Percentiles rank a stretch among this genome's conserved stretches.
These are phyloP conservation scores for Andrena hattorfiana DNA, from an alignment of 2,888 invertebrate genomes.

Conservation along the genomic window DNA sequence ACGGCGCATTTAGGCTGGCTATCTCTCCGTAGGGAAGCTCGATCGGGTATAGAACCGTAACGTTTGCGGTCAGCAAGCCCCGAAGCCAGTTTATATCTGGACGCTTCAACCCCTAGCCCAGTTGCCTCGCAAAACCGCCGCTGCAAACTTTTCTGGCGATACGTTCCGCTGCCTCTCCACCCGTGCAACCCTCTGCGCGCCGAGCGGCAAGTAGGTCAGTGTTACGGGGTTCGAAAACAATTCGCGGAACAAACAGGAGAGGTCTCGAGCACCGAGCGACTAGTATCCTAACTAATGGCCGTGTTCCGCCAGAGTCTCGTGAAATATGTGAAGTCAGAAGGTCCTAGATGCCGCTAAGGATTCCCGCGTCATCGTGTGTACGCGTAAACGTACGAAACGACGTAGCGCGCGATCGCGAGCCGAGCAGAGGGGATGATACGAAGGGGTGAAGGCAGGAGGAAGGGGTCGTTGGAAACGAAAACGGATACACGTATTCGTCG, in stretches of 20 bases:
- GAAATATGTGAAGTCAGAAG: not conserved
- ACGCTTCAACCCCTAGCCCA: not conserved
- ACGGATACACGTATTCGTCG: conserved; percentile 57
- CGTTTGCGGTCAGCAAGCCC: not conserved
- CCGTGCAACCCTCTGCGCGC: too few relatives aligned
- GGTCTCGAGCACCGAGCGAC: not conserved
- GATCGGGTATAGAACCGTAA: not conserved
- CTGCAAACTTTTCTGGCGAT: not conserved
- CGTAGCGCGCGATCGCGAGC: conserved; percentile 10
- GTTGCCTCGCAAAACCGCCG: not conserved
- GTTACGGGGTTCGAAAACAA: conserved; percentile 5
- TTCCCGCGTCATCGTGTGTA: not conserved
- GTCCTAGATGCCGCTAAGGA: not conserved
- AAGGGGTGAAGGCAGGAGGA: not conserved
- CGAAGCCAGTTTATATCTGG: conserved; percentile 1
- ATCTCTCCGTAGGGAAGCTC: not conserved
- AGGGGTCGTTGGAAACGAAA: conserved; percentile 33
- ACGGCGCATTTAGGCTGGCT: not conserved
- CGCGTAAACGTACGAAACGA: conserved; percentile 28
- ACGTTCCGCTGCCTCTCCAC: too few relatives aligned
- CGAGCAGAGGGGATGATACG: not conserved
- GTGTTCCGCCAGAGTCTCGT: not conserved
- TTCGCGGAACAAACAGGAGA: conserved; percentile 3
- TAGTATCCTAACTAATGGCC: not conserved
- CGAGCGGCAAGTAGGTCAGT: conserved; percentile 1